Percentiles rank a stretch among this genome's conserved stretches.
Conservation (phyloP, 2,797 vertebrate genomes). For the Epinephelus malabaricus region DNA sequence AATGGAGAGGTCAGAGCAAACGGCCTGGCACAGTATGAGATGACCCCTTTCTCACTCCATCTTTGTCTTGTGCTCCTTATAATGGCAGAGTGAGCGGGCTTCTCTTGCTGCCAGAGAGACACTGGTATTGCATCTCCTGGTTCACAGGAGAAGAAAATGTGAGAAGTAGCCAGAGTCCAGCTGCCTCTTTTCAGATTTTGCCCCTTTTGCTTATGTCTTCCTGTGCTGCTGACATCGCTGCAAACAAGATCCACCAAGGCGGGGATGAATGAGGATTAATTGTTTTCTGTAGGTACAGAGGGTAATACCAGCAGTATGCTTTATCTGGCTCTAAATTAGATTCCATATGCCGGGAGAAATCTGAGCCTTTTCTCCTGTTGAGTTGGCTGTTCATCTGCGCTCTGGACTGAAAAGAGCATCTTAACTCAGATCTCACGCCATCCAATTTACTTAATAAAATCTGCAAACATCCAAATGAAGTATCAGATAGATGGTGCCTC, state of each 20-base stretch:
- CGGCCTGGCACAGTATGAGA: slow-evolving; percentile 50
- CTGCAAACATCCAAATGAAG: slow-evolving; percentile 30
- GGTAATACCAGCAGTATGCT: slow-evolving; percentile 66
- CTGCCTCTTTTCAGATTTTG: slow-evolving; percentile 43
- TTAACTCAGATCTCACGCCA: slow-evolving; percentile 31
- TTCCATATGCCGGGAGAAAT: slow-evolving; percentile 82
- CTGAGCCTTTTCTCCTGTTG: slow-evolving; percentile 65
- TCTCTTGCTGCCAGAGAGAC: slow-evolving; percentile 49
- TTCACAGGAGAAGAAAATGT: slow-evolving; percentile 57
- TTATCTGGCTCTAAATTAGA: slow-evolving; percentile 71
- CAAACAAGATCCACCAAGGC: slow-evolving; percentile 58
- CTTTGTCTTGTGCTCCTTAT: slow-evolving; percentile 56
- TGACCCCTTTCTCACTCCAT: slow-evolving; percentile 47
- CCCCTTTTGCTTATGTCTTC: slow-evolving; percentile 10
- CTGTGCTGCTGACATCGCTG: slow-evolving; percentile 41
- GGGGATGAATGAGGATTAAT: slow-evolving; percentile 75
- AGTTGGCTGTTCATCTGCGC: slow-evolving; percentile 62
- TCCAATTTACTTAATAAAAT: slow-evolving; percentile 21
- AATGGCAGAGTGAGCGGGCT: slow-evolving; percentile 41
- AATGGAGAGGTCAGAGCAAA: slow-evolving; percentile 63
- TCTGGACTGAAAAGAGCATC: slow-evolving; percentile 57
- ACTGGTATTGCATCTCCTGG: slow-evolving; percentile 30
- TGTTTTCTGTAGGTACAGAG: slow-evolving; percentile 81
- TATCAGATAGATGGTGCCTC: slow-evolving; percentile 3
- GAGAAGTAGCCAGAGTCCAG: slow-evolving; percentile 39